Evolutionary conservation across 2,797 vertebrate genomes (phyloP).

Genomic region (Tapera naevia): DNA sequence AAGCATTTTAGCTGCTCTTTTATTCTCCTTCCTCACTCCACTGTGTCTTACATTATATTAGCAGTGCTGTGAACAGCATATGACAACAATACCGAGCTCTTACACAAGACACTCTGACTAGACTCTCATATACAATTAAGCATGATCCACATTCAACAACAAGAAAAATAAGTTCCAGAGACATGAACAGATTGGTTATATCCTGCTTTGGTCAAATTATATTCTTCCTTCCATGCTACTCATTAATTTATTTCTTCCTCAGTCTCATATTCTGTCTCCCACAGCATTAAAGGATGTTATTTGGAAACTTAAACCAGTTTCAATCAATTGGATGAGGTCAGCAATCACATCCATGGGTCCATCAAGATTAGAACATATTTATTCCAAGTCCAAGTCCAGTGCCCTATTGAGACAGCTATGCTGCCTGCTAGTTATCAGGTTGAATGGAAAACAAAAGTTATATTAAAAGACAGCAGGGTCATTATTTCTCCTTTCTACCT

Average conservation of each 20-base stretch:
- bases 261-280: neutral
- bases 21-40: neutral
- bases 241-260: neutral
- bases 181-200: neutral
- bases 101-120: neutral
- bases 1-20: neutral
- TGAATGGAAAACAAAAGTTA: conserved; percentile 46
- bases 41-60: neutral
- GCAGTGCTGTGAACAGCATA: neutral
- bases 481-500: conserved; percentile 6
- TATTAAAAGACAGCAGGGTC: conserved; percentile 50
- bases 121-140: neutral
- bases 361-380: neutral
- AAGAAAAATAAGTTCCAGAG: neutral
- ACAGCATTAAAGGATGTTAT: neutral
- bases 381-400: neutral
- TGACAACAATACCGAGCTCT: neutral
- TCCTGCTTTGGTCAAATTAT: neutral
- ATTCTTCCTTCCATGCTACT: neutral
- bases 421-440: neutral
- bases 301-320: neutral
- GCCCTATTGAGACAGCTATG: neutral
- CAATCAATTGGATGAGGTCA: neutral
- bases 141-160: neutral
- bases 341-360: neutral